phyloP scores from a whole-genome alignment of 1,140 invertebrate genomes.

The Neotoxoptera formosana region DNA sequence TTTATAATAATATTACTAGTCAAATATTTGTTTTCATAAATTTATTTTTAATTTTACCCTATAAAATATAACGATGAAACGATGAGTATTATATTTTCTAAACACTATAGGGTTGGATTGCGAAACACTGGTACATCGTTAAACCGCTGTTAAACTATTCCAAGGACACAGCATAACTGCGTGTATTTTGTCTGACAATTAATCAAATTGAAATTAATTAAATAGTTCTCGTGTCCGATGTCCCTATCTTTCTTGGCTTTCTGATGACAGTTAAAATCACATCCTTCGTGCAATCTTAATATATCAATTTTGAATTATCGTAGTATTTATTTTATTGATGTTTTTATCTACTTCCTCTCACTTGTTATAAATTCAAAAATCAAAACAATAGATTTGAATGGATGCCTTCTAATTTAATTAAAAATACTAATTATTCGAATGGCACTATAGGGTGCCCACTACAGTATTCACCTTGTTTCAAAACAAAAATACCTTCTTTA shows the following conservation, averaged over 20 bases:
- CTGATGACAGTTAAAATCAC: neutral
- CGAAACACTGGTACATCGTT: neutral
- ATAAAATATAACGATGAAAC: neutral
- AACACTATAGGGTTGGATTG: constrained; percentile 7
- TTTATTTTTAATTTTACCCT: neutral
- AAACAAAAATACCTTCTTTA: constrained; percentile 7
- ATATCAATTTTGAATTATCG: neutral
- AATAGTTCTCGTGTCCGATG: neutral
- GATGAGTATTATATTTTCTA: neutral
- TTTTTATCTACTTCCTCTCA: neutral
- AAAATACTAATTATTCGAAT: constrained; percentile 22
- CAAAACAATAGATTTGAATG: neutral
- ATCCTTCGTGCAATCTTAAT: neutral
- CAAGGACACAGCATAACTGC: constrained; percentile 16
- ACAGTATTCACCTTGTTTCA: neutral
- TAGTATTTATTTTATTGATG: neutral
- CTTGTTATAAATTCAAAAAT: neutral
- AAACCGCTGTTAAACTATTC: constrained; percentile 17
- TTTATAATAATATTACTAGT: neutral
- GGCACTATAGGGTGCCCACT: neutral
- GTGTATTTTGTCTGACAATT: constrained; percentile 27
- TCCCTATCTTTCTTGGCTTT: neutral
- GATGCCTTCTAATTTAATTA: neutral
- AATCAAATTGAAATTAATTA: constrained; percentile 44
- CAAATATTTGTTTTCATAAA: neutral